A percentile compares a stretch with the other conserved stretches of the same genome.
phyloP scores from a whole-genome alignment of 2,888 invertebrate species.

The Standfussiana lucernea region DNA sequence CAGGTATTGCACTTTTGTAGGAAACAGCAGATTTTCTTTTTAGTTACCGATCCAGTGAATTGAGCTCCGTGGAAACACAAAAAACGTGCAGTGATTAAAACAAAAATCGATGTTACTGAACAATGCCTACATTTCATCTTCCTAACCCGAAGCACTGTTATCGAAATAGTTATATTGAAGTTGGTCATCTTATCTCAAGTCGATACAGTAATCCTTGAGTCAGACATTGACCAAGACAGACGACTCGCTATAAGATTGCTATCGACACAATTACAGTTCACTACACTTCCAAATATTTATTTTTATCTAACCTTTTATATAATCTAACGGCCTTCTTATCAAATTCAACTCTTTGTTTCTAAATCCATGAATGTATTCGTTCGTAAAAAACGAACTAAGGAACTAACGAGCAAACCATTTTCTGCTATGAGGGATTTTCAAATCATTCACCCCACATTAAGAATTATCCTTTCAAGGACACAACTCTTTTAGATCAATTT shows the following conservation, averaged over 20 bases:
- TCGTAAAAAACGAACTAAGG: not conserved
- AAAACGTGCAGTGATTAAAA: not conserved
- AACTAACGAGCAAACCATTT: not conserved
- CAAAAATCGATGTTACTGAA: not conserved
- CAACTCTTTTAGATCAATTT: not conserved
- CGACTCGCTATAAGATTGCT: constrained; percentile 13
- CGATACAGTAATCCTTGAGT: constrained; percentile 24
- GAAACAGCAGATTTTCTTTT: too few relatives aligned
- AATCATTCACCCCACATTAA: not conserved
- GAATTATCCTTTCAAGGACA: not conserved
- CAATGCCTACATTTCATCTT: not conserved
- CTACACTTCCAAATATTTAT: constrained; percentile 26
- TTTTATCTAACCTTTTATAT: constrained; percentile 39
- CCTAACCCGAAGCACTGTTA: constrained; percentile 18
- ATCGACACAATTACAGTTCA: constrained; percentile 46
- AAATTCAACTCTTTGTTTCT: constrained; percentile 5
- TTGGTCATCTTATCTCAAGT: constrained; percentile 25
- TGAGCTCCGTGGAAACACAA: not conserved
- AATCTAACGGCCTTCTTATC: constrained; percentile 13
- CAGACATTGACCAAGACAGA: constrained; percentile 42
- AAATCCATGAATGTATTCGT: not conserved
- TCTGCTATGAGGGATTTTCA: not conserved
- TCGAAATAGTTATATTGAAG: not conserved
- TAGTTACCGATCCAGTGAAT: not conserved
- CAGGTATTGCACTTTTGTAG: too few relatives aligned